Base-by-base conservation (phyloP, 2,888 invertebrate genomes). In the Hirtodrosophila confusa region DNA sequence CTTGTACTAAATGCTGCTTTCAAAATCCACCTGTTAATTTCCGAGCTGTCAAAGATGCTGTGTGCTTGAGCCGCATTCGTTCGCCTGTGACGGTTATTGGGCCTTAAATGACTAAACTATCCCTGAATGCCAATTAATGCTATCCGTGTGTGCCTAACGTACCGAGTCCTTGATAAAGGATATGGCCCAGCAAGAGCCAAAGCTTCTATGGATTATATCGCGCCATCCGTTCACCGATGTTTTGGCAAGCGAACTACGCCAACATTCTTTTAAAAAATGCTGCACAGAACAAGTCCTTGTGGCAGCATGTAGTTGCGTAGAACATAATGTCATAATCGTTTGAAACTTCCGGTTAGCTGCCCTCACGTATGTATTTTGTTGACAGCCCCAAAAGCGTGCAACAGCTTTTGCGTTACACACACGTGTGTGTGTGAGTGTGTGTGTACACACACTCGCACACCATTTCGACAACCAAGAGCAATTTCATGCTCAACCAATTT, bases 401-500 rank as follows among this genome's bases (percentile, higher is more conserved):
- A 82, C 68, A 70, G 83, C 62, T 43, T 67, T 76, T 36, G 39
- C 33, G 45, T 56, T 58, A 47, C 44, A 17, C 17, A 17, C 17
- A 17, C 17, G 17, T 17, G 17, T 17, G 17, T 17, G 17, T 17
- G 17, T 17, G 17, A 17, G 17, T 17, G 17, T 17, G 17, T 17
- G 17, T 17, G 17, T 17, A 2, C 37, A 36, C 43, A 47, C 27
- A 24, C 33, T 10, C n/a, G n/a, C n/a, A n/a, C n/a, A n/a, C n/a
- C 50, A 56, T 45, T 82, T 62, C 45, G 35, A 44, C 48, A 73
- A 74, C 49, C 55, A 37, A 65, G 62, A 69, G 69, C 77, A 83
- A 87, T 87, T 88, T 89, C 80, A 85, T 88, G 89, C 89, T 83
- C 68, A 83, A 88, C 70, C 80, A 70, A 79, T 57, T 86, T 86